These are phyloP conservation scores for Temnothorax nylanderi DNA, from an alignment of 1,140 invertebrate species.

Conservation along the genomic window DNA sequence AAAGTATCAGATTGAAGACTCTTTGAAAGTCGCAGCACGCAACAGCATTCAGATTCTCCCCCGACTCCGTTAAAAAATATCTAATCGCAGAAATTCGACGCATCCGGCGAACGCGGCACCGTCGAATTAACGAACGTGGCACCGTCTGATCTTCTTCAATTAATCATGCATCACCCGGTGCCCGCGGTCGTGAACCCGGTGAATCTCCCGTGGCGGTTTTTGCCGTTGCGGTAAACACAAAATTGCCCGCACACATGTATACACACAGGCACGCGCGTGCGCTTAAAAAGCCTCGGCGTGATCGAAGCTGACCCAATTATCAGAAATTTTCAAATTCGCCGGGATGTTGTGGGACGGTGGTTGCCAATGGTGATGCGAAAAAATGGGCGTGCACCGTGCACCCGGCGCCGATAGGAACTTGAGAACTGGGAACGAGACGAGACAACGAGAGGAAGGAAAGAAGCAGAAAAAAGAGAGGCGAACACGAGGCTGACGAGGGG, in stretches of 20 bases:
- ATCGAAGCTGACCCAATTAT: conserved; percentile 55
- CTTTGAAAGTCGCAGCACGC: too few species aligned
- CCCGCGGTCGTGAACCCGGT: not conserved
- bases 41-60: too few species aligned
- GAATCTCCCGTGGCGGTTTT: not conserved
- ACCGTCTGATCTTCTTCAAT: not conserved
- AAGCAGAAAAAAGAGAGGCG: not conserved
- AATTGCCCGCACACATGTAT: not conserved
- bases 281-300: not conserved
- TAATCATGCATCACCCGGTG: conserved; percentile 3
- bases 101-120: not conserved
- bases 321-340: conserved; percentile 49
- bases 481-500: not conserved
- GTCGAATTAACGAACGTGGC: too few species aligned
- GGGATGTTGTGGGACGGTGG: conserved; percentile 41
- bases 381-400: conserved; percentile 72
- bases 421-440: too few species aligned
- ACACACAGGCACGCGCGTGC: conserved; percentile 21
- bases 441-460: conserved; percentile 17
- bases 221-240: conserved; percentile 28
- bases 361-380: conserved; percentile 74
- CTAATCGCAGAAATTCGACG: not conserved
- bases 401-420: not conserved
- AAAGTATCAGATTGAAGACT: too few species aligned
- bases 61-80: too few species aligned